Evolutionary conservation across 1,140 invertebrate species (phyloP).

Genomic region (Tyrophagus putrescentiae): DNA sequence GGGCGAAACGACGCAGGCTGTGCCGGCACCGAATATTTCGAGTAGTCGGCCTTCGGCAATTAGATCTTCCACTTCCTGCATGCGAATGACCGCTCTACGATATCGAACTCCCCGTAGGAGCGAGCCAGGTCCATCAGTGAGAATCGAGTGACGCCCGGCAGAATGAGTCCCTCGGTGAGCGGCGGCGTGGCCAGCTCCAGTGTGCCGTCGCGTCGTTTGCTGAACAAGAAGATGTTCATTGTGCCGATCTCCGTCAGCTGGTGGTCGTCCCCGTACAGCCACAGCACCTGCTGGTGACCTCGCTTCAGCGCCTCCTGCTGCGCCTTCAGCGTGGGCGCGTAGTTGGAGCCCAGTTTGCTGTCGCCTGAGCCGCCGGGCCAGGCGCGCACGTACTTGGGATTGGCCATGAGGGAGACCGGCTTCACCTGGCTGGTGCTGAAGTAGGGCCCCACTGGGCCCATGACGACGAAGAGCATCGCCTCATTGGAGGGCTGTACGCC

Average conservation of each 20-base stretch:
- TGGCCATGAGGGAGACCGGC: conserved; percentile 60
- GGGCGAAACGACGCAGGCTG: conserved; percentile 80
- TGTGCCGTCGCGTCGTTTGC: conserved; percentile 83
- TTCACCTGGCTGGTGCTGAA: conserved; percentile 52
- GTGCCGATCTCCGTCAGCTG: conserved; percentile 93
- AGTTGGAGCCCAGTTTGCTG: conserved; percentile 78
- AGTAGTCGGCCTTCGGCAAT: conserved; percentile 60
- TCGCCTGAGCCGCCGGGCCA: conserved; percentile 92
- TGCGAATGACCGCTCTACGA: conserved; percentile 71
- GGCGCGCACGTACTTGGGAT: conserved; percentile 64
- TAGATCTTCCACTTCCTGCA: conserved; percentile 60
- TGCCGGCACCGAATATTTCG: conserved; percentile 87
- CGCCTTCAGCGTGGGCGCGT: conserved; percentile 42
- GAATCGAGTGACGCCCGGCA: conserved; percentile 41
- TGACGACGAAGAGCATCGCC: conserved; percentile 74
- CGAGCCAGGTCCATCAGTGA: conserved; percentile 36
- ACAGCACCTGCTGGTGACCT: conserved; percentile 87
- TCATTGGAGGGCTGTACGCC: conserved; percentile 68
- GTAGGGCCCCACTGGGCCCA: conserved; percentile 84
- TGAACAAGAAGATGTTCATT: conserved; percentile 93
- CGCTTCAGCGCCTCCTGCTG: conserved; percentile 54
- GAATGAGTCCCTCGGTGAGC: conserved; percentile 52
- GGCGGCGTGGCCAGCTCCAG: conserved; percentile 85
- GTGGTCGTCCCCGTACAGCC: conserved; percentile 87
- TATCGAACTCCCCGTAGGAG: conserved; percentile 54